Evolutionary conservation across 23 tunicate genomes (phyloP).

Genomic region (Botrylloides violaceus): DNA sequence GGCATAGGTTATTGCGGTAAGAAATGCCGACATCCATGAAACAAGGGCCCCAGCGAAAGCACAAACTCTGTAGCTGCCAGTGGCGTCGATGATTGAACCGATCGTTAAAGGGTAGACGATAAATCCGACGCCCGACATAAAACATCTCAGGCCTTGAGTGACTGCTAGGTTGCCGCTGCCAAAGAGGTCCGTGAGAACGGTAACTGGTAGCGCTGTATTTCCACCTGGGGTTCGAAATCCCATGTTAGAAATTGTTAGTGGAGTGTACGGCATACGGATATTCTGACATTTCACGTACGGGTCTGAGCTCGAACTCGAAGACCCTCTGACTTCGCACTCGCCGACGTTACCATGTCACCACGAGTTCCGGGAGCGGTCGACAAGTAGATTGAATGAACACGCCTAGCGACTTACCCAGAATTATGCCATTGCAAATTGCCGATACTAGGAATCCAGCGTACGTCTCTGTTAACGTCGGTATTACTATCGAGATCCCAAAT

Average conservation of each 20-base stretch:
- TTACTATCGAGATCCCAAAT: slow-evolving; percentile 1
- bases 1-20: neutral
- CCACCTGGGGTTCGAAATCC: too few relatives aligned
- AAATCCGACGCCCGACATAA: neutral
- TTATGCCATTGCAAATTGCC: neutral
- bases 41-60: neutral
- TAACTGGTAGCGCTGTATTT: slow-evolving; percentile 6
- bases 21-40: neutral
- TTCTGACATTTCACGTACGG: too few relatives aligned
- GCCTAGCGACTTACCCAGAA: neutral
- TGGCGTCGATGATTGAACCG: neutral
- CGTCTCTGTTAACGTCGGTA: neutral
- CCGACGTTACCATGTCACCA: too few relatives aligned
- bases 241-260: too few relatives aligned
- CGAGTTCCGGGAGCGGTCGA: too few relatives aligned
- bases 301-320: too few relatives aligned
- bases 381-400: neutral
- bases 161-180: neutral
- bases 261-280: too few relatives aligned
- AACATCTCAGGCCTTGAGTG: slow-evolving; percentile 9
- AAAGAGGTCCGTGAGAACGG: slow-evolving; percentile 11
- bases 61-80: slow-evolving; percentile 2
- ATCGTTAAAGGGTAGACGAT: slow-evolving; percentile 3
- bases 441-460: neutral
- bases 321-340: too few relatives aligned